Evolutionary conservation across 2,888 invertebrate species (phyloP), one percentile per base, ranked within the genome.

Genomic region (Sphinx pinastri): DNA sequence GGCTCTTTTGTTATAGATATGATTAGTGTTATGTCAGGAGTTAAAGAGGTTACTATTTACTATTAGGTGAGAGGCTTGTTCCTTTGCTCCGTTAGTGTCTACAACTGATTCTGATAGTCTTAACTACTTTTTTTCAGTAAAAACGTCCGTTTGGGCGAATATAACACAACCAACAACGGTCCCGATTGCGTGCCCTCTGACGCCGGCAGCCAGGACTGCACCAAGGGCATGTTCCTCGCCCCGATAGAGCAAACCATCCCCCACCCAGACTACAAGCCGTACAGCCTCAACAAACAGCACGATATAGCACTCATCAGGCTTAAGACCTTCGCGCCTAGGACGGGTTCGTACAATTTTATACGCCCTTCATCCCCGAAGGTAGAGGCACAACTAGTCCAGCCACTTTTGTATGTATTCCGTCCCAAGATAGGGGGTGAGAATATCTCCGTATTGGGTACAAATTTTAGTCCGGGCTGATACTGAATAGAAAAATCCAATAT

Each of bases 241-340:
- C 83, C 86, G 25, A 90, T 94, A 6, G 89, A 88, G 69, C 81
- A 83, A 68, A 82, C 82, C 55, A 90, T 92, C 54, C 80, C 90
- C 0, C 94, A 95, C 75, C 85, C 87, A 0, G 81, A 86, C 0
- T 95, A 94, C 81, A 77, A 87, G n/a, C 81, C 85, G 0, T 11
- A 16, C 16, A 38, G 16, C 45, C 1, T 16, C 0, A 71, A 79
- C 14, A 79, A 78, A 69, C 78, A 81, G 54, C 74, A 90, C 72
- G 95, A 95, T 75, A 92, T 95, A 16, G 95, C 94, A 1, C 75
- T 95, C 52, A 79, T 95, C 49, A 88, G 91, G 71, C 75, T 95
- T 67, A 83, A 79, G 49, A 79, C 80, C 57, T 76, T 82, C 7
- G 91, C 90, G 4, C 87, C 85, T 19, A 89, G 89, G 73, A 88